phyloP scores from a whole-genome alignment of 2,113 vertebrate species.

The Nipponia nippon region DNA sequence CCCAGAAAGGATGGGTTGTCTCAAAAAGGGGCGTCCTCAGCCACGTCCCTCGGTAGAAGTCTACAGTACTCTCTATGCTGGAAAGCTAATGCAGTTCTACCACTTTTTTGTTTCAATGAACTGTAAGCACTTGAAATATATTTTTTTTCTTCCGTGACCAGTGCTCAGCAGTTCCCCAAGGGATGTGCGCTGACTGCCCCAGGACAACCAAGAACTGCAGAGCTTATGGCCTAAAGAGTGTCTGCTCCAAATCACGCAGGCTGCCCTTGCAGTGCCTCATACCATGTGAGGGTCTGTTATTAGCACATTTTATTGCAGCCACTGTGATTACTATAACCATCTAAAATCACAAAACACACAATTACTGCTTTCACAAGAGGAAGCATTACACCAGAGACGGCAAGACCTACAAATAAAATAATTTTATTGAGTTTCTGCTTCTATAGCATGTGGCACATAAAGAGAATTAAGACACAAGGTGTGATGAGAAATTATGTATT shows the following conservation, averaged over 20 bases:
- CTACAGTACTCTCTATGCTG: not conserved
- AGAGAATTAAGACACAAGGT: slow-evolving; percentile 65
- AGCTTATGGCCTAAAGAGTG: not conserved
- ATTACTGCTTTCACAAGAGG: not conserved
- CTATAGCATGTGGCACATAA: not conserved
- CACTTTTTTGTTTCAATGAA: not conserved
- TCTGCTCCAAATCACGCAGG: rapidly evolving
- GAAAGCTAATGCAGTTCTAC: not conserved
- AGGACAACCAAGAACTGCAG: not conserved
- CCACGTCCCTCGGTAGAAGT: rapidly evolving
- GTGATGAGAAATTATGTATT: not conserved
- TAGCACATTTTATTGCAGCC: not conserved
- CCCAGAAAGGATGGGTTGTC: not conserved
- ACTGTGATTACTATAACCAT: not conserved
- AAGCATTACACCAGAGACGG: not conserved
- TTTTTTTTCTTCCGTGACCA: no score
- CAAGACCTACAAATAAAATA: slow-evolving; percentile 41
- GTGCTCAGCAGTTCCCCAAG: not conserved
- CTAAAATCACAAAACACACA: not conserved
- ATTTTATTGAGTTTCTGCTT: slow-evolving; percentile 63
- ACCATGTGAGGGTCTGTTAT: not conserved
- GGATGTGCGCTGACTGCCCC: not conserved
- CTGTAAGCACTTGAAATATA: not conserved
- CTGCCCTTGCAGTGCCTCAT: not conserved
- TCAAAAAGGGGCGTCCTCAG: not conserved